Evolutionary conservation across 1,140 invertebrate species (phyloP).

Genomic region (Lordiphosa collinella): DNA sequence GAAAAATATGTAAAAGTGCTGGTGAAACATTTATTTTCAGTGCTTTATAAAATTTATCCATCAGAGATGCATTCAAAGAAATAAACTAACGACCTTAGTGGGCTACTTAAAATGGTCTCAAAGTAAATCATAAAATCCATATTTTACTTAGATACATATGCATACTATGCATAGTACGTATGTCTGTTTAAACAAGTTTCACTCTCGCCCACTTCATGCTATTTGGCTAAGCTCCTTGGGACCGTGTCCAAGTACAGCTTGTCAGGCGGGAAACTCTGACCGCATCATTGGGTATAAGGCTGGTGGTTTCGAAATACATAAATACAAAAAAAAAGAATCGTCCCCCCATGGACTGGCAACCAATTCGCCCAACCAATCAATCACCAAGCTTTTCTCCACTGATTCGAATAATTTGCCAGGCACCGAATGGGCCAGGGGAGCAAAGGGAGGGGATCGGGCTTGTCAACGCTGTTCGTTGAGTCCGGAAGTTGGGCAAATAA

Average conservation of each 20-base stretch:
- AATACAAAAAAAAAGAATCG: neutral
- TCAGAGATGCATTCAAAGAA: no score
- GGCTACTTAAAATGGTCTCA: no score
- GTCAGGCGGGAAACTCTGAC: constrained; percentile 1
- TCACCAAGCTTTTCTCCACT: constrained; percentile 5
- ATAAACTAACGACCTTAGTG: no score
- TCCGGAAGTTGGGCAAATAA: constrained; percentile 15
- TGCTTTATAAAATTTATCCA: no score
- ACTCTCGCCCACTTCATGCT: no score
- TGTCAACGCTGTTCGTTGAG: neutral
- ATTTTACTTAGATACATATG: no score
- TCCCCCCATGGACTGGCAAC: constrained; percentile 1
- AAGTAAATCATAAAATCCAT: no score
- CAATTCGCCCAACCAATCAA: constrained; percentile 8
- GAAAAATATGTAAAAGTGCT: no score
- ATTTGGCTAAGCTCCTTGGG: no score
- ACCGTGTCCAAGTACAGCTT: neutral
- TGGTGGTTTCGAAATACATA: constrained; percentile 1
- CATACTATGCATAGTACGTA: no score
- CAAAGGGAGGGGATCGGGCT: neutral
- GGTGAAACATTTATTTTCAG: no score
- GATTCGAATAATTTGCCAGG: constrained; percentile 13
- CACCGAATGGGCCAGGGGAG: neutral
- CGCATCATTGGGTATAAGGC: constrained; percentile 5
- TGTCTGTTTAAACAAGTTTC: no score